These are phyloP conservation scores for Elymnias hypermnestra DNA, from an alignment of 1,140 invertebrate genomes.

Conservation along the genomic window DNA sequence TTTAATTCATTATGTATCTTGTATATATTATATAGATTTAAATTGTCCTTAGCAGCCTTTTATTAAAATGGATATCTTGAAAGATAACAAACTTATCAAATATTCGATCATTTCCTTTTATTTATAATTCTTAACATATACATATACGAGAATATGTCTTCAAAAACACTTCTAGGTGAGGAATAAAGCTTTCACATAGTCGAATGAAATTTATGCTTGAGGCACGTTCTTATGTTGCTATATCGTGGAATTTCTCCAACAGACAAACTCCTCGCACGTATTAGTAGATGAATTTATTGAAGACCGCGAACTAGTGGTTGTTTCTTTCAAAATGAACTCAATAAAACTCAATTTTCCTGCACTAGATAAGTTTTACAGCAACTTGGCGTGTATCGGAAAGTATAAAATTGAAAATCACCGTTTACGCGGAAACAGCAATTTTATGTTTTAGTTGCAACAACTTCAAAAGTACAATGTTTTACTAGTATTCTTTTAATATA, in stretches of 20 bases:
- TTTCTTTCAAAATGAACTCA: neutral
- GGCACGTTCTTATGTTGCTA: constrained; percentile 2
- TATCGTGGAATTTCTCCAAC: constrained; percentile 7
- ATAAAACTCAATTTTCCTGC: neutral
- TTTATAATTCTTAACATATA: too few relatives aligned
- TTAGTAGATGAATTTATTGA: constrained; percentile 1
- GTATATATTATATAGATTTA: too few relatives aligned
- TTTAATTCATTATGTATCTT: too few relatives aligned
- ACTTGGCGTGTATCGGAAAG: neutral
- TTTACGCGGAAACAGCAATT: too few relatives aligned
- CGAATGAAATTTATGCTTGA: constrained; percentile 9
- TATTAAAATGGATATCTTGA: too few relatives aligned
- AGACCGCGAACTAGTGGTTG: neutral
- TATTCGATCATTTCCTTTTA: too few relatives aligned
- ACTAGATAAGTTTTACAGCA: neutral
- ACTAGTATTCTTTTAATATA: too few relatives aligned
- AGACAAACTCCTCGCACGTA: neutral
- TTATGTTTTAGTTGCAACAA: too few relatives aligned
- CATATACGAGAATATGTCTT: constrained; percentile 5
- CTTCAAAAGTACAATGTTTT: too few relatives aligned
- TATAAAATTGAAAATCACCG: too few relatives aligned
- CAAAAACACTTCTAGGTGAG: constrained; percentile 5
- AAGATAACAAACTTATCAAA: too few relatives aligned
- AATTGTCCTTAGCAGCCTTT: too few relatives aligned
- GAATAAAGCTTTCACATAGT: constrained; percentile 6